These are phyloP conservation scores for Eudasyphora cyanicolor DNA, from an alignment of 2,888 invertebrate genomes.

Conservation along the genomic window DNA sequence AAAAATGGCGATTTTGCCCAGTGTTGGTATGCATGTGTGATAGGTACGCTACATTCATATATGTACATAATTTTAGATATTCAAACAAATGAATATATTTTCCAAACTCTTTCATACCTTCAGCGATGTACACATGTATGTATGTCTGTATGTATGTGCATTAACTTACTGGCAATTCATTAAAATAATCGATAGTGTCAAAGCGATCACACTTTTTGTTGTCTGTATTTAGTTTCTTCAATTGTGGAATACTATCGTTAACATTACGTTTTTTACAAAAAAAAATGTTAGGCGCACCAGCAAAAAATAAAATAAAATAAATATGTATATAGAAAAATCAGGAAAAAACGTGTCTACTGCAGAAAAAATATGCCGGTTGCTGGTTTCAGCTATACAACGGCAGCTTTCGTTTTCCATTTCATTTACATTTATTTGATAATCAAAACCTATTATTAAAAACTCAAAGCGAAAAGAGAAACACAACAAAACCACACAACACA, in stretches of 20 bases:
- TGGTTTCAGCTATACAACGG: not conserved
- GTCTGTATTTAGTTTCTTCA: not conserved
- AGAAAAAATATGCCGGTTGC: slow-evolving; percentile 45
- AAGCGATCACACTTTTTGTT: slow-evolving; percentile 14
- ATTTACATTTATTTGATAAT: slow-evolving; percentile 45
- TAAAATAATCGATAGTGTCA: slow-evolving; percentile 46
- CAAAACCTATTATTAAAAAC: slow-evolving; percentile 30
- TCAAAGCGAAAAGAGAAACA: slow-evolving; percentile 17
- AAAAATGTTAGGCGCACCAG: not conserved
- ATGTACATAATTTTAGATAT: no score
- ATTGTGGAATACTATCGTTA: not conserved
- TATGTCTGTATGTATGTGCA: no score
- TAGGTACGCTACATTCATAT: no score
- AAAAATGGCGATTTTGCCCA: no score
- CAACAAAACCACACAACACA: not conserved
- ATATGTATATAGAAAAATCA: not conserved
- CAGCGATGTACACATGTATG: not conserved
- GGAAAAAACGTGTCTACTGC: slow-evolving; percentile 37
- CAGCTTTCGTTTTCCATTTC: slow-evolving; percentile 33
- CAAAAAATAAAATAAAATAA: not conserved
- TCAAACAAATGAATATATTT: no score
- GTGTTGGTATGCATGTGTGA: no score
- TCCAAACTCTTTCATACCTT: not conserved
- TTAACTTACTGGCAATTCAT: not conserved
- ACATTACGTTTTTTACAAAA: not conserved